Conservation (phyloP, 2,113 vertebrate species). For the Callipepla californica region DNA sequence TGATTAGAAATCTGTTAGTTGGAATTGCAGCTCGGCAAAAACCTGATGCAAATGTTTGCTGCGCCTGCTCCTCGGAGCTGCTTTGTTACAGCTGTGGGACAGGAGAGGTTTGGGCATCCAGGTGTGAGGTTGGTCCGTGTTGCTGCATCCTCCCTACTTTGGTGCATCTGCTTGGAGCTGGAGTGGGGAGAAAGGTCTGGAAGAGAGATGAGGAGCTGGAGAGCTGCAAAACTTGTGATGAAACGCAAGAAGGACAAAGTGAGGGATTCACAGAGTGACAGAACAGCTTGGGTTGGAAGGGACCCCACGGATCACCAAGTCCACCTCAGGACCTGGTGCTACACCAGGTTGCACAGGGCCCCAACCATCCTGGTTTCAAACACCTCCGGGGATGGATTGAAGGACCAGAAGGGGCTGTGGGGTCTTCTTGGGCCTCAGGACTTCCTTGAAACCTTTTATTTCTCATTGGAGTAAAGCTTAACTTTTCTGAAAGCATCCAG, state of each 20-base stretch:
- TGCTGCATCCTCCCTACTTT: not conserved
- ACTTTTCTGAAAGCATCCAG: not conserved
- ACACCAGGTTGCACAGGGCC: no score
- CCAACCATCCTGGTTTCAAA: no score
- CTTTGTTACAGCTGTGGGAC: not conserved
- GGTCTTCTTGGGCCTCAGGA: not conserved
- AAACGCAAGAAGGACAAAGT: rapidly evolving
- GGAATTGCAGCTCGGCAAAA: not conserved
- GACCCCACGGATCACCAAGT: no score
- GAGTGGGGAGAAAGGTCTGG: not conserved
- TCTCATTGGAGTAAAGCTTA: not conserved
- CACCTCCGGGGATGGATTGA: not conserved
- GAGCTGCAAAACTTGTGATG: not conserved
- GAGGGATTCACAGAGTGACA: no score
- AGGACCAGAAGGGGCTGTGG: not conserved
- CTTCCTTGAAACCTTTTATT: not conserved
- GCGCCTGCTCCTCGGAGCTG: not conserved
- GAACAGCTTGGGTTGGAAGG: no score
- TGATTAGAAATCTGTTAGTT: not conserved
- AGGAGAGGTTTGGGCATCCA: not conserved
- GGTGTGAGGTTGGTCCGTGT: rapidly evolving
- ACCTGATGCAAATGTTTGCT: not conserved
- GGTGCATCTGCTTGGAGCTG: not conserved
- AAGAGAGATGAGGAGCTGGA: not conserved
- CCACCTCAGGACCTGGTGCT: no score